A percentile compares a stretch with the other conserved stretches of the same genome.
Conservation (phyloP, 2,113 vertebrate genomes). For the Brachionichthys hirsutus region DNA sequence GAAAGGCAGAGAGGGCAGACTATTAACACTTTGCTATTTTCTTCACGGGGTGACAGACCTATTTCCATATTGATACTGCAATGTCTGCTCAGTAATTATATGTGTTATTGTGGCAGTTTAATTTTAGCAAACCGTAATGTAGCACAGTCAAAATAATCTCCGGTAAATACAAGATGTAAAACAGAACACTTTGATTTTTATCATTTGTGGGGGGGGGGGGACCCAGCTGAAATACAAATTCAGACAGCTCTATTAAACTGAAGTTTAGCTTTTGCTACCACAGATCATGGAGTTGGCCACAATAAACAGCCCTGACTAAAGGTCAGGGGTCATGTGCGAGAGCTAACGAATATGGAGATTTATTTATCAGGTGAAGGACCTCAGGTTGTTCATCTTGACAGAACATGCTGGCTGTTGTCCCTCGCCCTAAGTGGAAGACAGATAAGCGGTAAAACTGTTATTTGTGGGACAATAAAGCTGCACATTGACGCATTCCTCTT, state of each 20-base stretch:
- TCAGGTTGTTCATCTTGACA: conserved; percentile 42
- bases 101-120: conserved; percentile 11
- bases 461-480: conserved; percentile 7
- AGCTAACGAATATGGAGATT: conserved; percentile 48
- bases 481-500: conserved; percentile 15
- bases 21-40: no score
- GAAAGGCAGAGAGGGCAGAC: no score
- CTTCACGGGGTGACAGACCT: neutral
- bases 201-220: no score
- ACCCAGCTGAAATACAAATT: no score
- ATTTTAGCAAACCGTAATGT: neutral
- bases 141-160: neutral
- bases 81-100: neutral
- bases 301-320: conserved; percentile 23
- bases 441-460: conserved; percentile 1
- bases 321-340: conserved; percentile 48
- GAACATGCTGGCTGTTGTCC: conserved; percentile 23
- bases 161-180: neutral
- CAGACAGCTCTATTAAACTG: neutral
- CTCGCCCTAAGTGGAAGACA: neutral
- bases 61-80: neutral
- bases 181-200: no score
- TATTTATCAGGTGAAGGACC: conserved; percentile 41
- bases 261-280: no score
- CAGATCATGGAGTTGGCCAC: conserved; percentile 1